Base-by-base conservation (phyloP, 2,797 vertebrate genomes). In the Caiman crocodilus region DNA sequence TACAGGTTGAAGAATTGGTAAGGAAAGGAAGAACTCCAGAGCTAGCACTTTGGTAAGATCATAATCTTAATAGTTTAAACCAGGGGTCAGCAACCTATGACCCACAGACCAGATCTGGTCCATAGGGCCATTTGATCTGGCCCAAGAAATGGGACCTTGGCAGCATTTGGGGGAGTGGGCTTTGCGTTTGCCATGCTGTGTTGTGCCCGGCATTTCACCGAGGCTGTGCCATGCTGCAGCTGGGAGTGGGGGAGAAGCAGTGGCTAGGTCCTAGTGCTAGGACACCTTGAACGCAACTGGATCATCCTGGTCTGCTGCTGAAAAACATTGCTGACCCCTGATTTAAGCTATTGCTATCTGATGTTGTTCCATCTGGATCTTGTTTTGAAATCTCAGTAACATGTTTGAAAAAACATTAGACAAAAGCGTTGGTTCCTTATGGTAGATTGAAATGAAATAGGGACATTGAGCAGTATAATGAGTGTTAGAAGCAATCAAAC, bases 351-450 rank as follows among this genome's bases (percentile, higher is more conserved):
- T 84, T 90, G 60, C 81, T 4, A 17, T 56, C 56, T 69, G 1
- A 14, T 17, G 30, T 60, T 71, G 0, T 90, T 18, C n/a, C 26
- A 89, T 15, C 6, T 57, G 90, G 11, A 69, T 81, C 71, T 23
- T 30, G 58, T 76, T 73, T 79, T 58, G 79, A 74, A 74, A 74
- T 50, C 25, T 50, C 25, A 10, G 42, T 55, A 76, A 79, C 30
- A 21, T 81, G 64, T 18, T 20, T 79, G 42, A 17, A 87, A 82
- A 85, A 61, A 56, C 0, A 1, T 32, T 75, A 18, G 26, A 14
- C 60, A 81, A 55, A 90, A 55, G 0, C n/a, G 32, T 20, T 0
- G 0, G 2, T 82, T 89, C 17, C 21, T 67, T 76, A 2, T 8
- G 64, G 26, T 15, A 55, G 26, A 57, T 10, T 16, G 21, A 50